Percentiles rank a stretch among this genome's conserved stretches.
Evolutionary conservation across 2,113 vertebrate species (phyloP).

Genomic region (Heloderma charlesbogerti): DNA sequence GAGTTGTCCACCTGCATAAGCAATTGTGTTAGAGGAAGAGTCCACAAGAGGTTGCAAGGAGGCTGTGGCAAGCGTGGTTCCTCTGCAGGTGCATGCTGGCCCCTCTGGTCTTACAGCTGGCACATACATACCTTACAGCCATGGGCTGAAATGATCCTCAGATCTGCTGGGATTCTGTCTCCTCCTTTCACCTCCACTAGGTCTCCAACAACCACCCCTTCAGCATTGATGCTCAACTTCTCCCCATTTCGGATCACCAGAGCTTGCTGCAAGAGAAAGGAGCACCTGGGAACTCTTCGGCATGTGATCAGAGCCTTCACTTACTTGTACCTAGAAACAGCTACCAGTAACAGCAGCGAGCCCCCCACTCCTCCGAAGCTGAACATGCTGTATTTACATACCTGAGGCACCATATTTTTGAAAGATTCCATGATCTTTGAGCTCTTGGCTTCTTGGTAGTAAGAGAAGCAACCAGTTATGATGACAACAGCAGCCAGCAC

Average conservation of each 20-base stretch:
- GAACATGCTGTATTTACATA: constrained; percentile 57
- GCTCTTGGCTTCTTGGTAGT: constrained; percentile 98
- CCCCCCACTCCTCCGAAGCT: background rate
- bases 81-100: background rate
- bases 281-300: background rate
- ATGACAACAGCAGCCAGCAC: constrained; percentile 95
- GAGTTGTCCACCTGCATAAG: constrained; percentile 93
- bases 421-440: constrained; percentile 99
- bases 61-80: background rate
- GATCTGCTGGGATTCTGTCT: constrained; percentile 94
- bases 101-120: background rate
- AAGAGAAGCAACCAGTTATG: constrained; percentile 96
- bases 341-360: background rate
- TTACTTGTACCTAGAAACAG: background rate
- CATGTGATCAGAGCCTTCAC: background rate
- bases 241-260: constrained; percentile 94
- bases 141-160: constrained; percentile 93
- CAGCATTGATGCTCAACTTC: constrained; percentile 93
- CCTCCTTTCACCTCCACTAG: constrained; percentile 97
- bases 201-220: constrained; percentile 92
- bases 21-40: constrained; percentile 26
- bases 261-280: constrained; percentile 86
- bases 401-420: constrained; percentile 98
- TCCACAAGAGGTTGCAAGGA: constrained; percentile 27
- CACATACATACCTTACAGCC: constrained; percentile 89